Base-by-base conservation (phyloP, 2,888 invertebrate species). In the Parochlus steinenii region DNA sequence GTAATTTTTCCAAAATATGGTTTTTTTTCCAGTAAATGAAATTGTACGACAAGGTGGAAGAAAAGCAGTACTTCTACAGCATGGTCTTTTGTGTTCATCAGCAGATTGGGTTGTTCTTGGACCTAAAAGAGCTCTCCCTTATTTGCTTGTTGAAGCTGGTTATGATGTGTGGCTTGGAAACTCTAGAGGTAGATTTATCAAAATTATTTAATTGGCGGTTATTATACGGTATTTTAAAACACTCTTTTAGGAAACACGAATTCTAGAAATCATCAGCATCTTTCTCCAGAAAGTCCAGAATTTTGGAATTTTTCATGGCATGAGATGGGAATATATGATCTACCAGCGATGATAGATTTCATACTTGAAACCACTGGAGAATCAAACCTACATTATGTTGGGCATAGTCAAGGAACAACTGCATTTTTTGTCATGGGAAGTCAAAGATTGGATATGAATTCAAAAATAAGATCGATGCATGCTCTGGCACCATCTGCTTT, bases 101-200 rank as follows among this genome's bases (percentile, higher is more conserved):
- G 69, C 74, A 5, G 74, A 76, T 42, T 87, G 74, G 69, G 63
- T 87, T 3, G 54, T 79, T 34, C 71, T 77, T 57, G 74, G 76
- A 0, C 74, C 75, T 2, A 64, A 70, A 26, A 64, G 26, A 25
- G 33, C 33, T 14, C 11, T 33, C 5, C 25, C 33, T 3, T 33
- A 24, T 33, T n/a, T 33, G 7, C 23, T 33, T 12, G 33, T 26
- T 11, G 25, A 33, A 18, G 16, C 8, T n/a, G 75, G 75, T n/a
- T 79, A 67, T 45, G 79, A 79, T 42, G 76, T 79, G 0, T 89
- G 86, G 86, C 57, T 87, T 59, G 76, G 79, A 0, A 87, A 86
- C 50, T 68, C 69, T n/a, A 68, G 87, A 4, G 87, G 86, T 6
- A 82, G 74, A n/a, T n/a, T n/a, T n/a, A n/a, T n/a, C n/a, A n/a